Conservation (phyloP, 2,113 vertebrate genomes). For the Meriones unguiculatus region DNA sequence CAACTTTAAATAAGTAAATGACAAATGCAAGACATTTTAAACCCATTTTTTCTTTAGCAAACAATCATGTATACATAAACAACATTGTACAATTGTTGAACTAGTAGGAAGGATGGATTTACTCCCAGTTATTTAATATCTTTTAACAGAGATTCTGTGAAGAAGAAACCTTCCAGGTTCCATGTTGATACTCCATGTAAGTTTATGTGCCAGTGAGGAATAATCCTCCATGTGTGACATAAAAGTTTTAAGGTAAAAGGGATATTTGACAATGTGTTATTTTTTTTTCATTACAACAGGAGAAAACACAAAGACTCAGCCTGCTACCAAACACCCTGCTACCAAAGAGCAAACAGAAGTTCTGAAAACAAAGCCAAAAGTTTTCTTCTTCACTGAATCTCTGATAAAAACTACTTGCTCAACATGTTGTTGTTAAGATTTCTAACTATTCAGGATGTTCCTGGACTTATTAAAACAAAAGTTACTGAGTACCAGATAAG, state of each 20-base stretch:
- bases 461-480: background rate
- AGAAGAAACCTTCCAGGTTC: background rate
- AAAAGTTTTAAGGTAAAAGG: background rate
- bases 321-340: background rate
- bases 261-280: background rate
- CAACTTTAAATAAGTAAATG: background rate
- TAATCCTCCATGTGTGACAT: background rate
- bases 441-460: background rate
- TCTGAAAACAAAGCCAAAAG: background rate
- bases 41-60: background rate
- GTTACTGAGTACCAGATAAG: background rate
- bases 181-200: background rate
- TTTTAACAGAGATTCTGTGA: background rate
- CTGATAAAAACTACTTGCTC: background rate
- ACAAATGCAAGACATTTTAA: background rate
- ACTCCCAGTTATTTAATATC: background rate
- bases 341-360: background rate
- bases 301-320: background rate
- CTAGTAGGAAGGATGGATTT: background rate
- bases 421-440: background rate
- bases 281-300: background rate
- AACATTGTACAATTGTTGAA: background rate
- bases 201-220: background rate
- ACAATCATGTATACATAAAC: background rate
- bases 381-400: background rate